Conservation (phyloP, 92 coral and sea anemone genomes). For the Plumapathes pennacea region DNA sequence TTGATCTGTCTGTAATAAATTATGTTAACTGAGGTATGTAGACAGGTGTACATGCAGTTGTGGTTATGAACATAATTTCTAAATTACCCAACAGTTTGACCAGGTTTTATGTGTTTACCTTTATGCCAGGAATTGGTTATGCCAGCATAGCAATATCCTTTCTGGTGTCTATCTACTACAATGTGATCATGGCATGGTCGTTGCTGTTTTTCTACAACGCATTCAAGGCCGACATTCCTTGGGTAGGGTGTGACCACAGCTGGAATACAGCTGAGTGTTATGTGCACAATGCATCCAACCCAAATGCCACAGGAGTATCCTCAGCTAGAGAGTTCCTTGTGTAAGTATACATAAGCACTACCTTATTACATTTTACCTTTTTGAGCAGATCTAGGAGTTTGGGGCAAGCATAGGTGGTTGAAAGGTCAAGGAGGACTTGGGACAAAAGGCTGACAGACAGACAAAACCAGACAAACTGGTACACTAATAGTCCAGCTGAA, state of each 20-base stretch:
- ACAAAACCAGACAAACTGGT: no score
- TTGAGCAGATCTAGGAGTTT: no score
- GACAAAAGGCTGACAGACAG: no score
- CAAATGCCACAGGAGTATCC: conserved; percentile 70
- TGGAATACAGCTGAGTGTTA: conserved; percentile 82
- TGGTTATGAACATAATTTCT: not conserved
- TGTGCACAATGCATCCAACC: conserved; percentile 40
- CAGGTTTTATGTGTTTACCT: not conserved
- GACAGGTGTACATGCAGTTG: no score
- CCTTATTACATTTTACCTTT: no score
- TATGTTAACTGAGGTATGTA: no score
- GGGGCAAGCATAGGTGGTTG: not conserved
- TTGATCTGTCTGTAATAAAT: no score
- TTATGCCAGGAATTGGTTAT: conserved; percentile 72
- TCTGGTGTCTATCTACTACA: conserved; percentile 86
- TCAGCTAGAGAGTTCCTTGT: conserved; percentile 77
- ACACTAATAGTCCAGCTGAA: no score
- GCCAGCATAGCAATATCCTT: conserved; percentile 78
- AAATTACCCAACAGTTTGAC: not conserved
- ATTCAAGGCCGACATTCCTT: conserved; percentile 71
- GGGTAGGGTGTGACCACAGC: conserved; percentile 83
- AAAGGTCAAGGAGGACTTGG: no score
- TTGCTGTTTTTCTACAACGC: conserved; percentile 73
- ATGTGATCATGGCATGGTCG: conserved; percentile 93
- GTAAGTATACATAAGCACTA: conserved; percentile 44